phyloP scores from a whole-genome alignment of 2,113 vertebrate genomes.

The Thymallus thymallus region DNA sequence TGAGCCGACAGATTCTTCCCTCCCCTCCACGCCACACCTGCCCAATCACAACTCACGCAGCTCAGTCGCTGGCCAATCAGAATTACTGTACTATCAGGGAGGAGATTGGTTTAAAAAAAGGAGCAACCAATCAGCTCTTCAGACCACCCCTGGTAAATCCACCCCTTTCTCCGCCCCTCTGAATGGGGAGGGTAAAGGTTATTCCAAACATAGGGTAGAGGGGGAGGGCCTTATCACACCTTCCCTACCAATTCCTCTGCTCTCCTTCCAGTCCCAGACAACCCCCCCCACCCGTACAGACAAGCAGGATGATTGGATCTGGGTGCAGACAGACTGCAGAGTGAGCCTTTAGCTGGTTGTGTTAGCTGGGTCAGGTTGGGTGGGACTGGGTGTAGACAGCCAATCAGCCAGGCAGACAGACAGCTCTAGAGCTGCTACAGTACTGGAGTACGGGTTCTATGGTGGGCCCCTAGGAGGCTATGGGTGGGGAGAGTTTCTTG shows the following conservation, averaged over 20 bases:
- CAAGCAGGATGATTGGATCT: too few relatives aligned
- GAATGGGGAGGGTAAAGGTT: constrained; percentile 46
- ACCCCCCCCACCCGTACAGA: constrained; percentile 30
- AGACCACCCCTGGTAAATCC: constrained; percentile 18
- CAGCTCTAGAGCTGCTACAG: constrained; percentile 65
- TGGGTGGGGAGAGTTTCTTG: constrained; percentile 58
- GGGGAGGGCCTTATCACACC: constrained; percentile 29
- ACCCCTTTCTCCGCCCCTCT: constrained; percentile 14
- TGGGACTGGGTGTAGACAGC: constrained; percentile 19
- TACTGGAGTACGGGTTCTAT: constrained; percentile 56
- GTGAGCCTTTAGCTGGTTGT: constrained; percentile 60
- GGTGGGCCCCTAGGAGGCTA: constrained; percentile 61
- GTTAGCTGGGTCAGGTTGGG: constrained; percentile 59
- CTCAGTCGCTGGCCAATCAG: constrained; percentile 32
- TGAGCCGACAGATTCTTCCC: constrained; percentile 21
- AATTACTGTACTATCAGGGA: constrained; percentile 22
- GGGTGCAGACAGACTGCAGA: constrained; percentile 24
- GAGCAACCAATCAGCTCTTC: constrained; percentile 13
- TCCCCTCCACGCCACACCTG: constrained; percentile 18
- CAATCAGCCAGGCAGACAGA: constrained; percentile 17
- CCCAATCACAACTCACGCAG: constrained; percentile 11
- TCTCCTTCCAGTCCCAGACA: constrained; percentile 49
- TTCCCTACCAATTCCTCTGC: constrained; percentile 22
- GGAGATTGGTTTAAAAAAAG: constrained; percentile 36
- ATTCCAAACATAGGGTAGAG: constrained; percentile 52